Conservation (phyloP, 2,113 vertebrate genomes). For the Oriolus oriolus region DNA sequence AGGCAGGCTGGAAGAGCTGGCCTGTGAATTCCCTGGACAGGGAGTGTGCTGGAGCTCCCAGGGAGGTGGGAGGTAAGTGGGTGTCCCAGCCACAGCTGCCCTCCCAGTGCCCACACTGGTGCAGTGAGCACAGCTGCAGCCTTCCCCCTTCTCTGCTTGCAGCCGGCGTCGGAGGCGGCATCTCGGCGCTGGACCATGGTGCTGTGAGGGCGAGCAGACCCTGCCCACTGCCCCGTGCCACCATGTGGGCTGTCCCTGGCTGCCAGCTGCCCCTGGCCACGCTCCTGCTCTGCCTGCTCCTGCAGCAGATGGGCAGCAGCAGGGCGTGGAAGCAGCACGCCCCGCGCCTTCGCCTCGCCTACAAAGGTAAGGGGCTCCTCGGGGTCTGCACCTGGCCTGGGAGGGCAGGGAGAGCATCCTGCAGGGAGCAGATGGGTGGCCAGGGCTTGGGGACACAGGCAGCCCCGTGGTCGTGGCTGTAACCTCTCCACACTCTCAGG, state of each 20-base stretch:
- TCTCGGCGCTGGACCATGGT: not conserved
- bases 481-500: fast-evolving
- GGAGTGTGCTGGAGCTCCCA: fast-evolving
- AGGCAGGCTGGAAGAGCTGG: not conserved
- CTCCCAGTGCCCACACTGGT: not conserved
- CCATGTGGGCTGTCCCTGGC: not conserved
- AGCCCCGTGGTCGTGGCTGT: fast-evolving
- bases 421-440: fast-evolving
- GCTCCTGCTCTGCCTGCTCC: not conserved
- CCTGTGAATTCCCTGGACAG: not conserved
- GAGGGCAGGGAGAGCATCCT: not conserved
- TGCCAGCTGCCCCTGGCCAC: not conserved
- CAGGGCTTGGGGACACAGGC: not conserved
- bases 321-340: conserved; percentile 26
- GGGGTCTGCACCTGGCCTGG: not conserved
- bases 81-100: not conserved
- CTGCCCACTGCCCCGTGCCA: not conserved
- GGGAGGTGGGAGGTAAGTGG: fast-evolving
- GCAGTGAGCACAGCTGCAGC: not conserved
- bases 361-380: conserved; percentile 57
- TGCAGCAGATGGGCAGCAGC: not conserved
- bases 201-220: not conserved
- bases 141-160: not conserved
- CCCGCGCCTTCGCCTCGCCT: conserved; percentile 62
- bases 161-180: fast-evolving